A percentile compares a stretch with the other conserved stretches of the same genome.
Evolutionary conservation across 2,888 invertebrate genomes (phyloP).

Genomic region (Oscheius myriophilus): DNA sequence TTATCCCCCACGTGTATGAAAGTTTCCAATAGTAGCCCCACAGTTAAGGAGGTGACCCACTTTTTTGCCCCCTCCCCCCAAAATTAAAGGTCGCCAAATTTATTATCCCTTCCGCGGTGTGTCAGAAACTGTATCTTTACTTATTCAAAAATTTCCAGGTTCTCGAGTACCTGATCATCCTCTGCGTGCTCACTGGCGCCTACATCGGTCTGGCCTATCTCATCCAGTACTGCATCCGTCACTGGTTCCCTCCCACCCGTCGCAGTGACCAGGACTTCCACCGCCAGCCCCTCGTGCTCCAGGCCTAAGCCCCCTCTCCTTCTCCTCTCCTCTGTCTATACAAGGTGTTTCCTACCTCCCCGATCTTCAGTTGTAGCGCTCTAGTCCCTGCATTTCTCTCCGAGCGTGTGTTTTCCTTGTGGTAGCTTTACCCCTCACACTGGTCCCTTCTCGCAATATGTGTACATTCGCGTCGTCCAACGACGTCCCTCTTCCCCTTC

Average conservation of each 20-base stretch:
- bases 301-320: slow-evolving; percentile 5
- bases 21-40: too few species aligned
- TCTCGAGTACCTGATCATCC: slow-evolving; percentile 55
- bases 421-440: slow-evolving; percentile 11
- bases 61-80: too few species aligned
- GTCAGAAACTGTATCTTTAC: background rate
- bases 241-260: slow-evolving; percentile 51
- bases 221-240: slow-evolving; percentile 60
- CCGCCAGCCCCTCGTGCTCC: slow-evolving; percentile 14
- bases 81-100: too few species aligned
- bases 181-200: slow-evolving; percentile 62
- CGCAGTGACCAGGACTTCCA: slow-evolving; percentile 4
- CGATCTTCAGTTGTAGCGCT: slow-evolving; percentile 5
- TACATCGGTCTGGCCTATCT: slow-evolving; percentile 67
- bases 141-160: slow-evolving; percentile 15
- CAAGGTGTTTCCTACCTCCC: background rate
- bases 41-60: too few species aligned
- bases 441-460: slow-evolving; percentile 15
- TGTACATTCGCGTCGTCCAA: slow-evolving; percentile 3
- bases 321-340: background rate
- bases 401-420: background rate
- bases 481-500: background rate
- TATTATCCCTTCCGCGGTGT: too few species aligned
- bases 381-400: background rate
- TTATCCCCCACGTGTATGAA: too few species aligned